A percentile compares a stretch with the other conserved stretches of the same genome.
Conservation (phyloP, 2,113 vertebrate genomes). For the Campylomormyrus tamandua region DNA sequence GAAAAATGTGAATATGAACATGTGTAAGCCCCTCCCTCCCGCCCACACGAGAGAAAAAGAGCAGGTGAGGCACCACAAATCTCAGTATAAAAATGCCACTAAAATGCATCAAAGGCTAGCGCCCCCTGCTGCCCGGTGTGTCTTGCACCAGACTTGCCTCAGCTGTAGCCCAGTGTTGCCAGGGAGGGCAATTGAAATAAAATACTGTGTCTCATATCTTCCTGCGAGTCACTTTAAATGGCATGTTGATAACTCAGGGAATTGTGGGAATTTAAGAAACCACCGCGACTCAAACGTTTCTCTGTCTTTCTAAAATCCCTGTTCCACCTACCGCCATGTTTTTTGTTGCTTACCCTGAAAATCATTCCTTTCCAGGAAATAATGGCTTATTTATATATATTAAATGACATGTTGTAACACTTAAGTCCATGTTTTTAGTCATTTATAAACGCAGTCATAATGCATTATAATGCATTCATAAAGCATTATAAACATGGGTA, state of each 20-base stretch:
- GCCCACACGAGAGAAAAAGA: background rate
- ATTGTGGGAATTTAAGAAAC: slow-evolving; percentile 36
- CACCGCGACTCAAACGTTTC: slow-evolving; percentile 34
- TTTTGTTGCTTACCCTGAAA: slow-evolving; percentile 33
- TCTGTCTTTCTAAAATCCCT: slow-evolving; percentile 28
- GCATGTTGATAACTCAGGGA: slow-evolving; percentile 44
- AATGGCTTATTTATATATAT: background rate
- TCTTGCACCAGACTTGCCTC: slow-evolving; percentile 35
- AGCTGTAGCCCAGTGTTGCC: slow-evolving; percentile 42
- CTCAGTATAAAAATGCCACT: slow-evolving; percentile 27
- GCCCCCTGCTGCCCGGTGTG: slow-evolving; percentile 32
- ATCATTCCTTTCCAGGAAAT: slow-evolving; percentile 11
- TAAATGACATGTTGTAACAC: background rate
- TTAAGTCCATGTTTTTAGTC: no score
- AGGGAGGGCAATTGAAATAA: slow-evolving; percentile 56
- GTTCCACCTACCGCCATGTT: slow-evolving; percentile 18
- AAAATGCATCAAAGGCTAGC: slow-evolving; percentile 32
- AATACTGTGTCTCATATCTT: slow-evolving; percentile 54
- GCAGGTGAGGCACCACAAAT: slow-evolving; percentile 34
- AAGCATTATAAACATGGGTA: no score
- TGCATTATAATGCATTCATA: no score
- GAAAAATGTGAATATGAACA: background rate
- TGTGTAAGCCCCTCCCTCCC: background rate
- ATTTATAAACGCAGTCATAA: no score
- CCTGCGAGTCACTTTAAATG: slow-evolving; percentile 14